phyloP scores from a whole-genome alignment of 2,797 vertebrate genomes.

The Hippoglossus hippoglossus region DNA sequence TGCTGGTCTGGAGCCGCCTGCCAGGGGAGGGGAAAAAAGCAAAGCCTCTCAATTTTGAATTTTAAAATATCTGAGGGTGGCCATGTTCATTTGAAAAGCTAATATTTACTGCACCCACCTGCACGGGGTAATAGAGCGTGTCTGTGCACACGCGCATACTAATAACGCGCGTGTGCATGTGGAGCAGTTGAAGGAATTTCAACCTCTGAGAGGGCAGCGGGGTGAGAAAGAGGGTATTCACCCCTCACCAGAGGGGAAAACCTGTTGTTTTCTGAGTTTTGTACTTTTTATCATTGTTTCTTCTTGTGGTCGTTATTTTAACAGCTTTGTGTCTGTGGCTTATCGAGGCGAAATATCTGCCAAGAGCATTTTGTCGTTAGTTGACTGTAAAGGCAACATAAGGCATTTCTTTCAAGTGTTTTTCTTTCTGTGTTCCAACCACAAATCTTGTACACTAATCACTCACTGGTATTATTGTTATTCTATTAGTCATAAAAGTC shows the following conservation, averaged over 20 bases:
- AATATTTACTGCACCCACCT: slow-evolving; percentile 85
- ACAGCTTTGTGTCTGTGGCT: not conserved
- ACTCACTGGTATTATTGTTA: not conserved
- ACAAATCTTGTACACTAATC: not conserved
- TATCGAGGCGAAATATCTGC: no score
- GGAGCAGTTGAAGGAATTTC: slow-evolving; percentile 54
- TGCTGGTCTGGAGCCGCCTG: slow-evolving; percentile 68
- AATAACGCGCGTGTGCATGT: slow-evolving; percentile 26
- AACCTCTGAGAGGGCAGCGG: slow-evolving; percentile 53
- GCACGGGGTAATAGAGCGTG: slow-evolving; percentile 59
- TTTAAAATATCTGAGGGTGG: slow-evolving; percentile 81
- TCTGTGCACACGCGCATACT: slow-evolving; percentile 54
- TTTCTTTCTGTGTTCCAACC: not conserved
- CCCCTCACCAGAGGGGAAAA: not conserved
- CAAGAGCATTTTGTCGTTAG: not conserved
- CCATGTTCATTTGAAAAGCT: slow-evolving; percentile 82
- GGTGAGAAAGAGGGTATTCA: slow-evolving; percentile 71
- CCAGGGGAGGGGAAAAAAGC: slow-evolving; percentile 65
- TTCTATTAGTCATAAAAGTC: slow-evolving; percentile 11
- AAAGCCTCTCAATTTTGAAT: slow-evolving; percentile 76
- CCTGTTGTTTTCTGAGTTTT: not conserved
- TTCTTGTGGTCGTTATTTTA: not conserved
- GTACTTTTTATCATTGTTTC: not conserved
- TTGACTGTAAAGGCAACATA: not conserved
- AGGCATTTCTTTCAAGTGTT: no score